Evolutionary conservation across 1,140 invertebrate genomes (phyloP), one percentile per base, ranked within the genome.

Genomic region (Semibalanus balanoides): DNA sequence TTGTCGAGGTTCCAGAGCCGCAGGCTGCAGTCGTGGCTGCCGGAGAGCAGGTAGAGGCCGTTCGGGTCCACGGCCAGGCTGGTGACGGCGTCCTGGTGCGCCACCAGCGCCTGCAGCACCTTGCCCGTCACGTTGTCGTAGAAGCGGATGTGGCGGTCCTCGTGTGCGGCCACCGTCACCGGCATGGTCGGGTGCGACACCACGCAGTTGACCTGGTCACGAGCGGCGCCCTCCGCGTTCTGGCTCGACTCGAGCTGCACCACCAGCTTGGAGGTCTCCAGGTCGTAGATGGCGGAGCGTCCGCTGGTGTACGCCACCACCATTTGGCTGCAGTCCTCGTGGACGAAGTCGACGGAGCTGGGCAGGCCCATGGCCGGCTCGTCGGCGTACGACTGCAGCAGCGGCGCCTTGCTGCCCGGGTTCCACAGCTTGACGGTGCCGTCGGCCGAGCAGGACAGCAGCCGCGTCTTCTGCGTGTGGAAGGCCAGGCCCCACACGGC

Each of bases 1-100:
- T 93, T 97, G 86, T 99, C 97, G 85, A 99, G 90, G 87, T 98
- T 96, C 97, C 97, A 99, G 81, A 99, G 89, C 84, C 97, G 90
- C 86, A 99, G 95, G 84, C 96, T 98, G 88, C 96, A 98, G 86
- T 99, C 97, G 86, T 99, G 97, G 86, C 91, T 93, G 88, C 97
- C 97, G 83, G 96, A 99, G 79, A 99, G 88, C 83, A 99, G 89
- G 88, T 98, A 99, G 79, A 99, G 87, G 73, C 97, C 97, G 87
- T 98, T 96, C 76, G 96, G 95, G 89, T 99, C 97, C 78, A 99
- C 92, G 80, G 97, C 96, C 81, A 99, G 87, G 84, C 94, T 95
- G 79, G 97, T 99, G 77, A 99, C 96, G 77, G 96, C 94, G 85
- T 99, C 97, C 82, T 99, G 88, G 87, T 99, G 98, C 77, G 97